Evolutionary conservation across 1,140 invertebrate species (phyloP).

Genomic region (Lepidurus couesii): DNA sequence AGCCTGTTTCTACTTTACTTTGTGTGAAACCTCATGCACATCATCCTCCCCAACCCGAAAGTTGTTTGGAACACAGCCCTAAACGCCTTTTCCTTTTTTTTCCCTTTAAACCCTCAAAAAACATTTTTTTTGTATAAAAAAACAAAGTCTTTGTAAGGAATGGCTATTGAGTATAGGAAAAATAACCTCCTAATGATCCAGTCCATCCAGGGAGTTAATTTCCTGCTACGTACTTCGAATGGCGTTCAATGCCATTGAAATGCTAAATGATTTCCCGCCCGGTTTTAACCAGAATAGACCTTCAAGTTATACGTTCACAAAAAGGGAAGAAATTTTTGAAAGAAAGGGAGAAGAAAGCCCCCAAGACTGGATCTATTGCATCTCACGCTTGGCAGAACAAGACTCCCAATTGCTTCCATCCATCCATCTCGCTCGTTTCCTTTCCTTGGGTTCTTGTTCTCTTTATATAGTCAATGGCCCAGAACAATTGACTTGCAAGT

Average conservation of each 20-base stretch:
- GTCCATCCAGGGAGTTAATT: background rate
- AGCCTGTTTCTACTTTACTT: constrained; percentile 19
- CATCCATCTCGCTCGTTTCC: constrained; percentile 20
- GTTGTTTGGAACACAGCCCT: constrained; percentile 14
- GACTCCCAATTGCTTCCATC: constrained; percentile 18
- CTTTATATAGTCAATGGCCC: constrained; percentile 22
- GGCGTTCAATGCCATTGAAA: background rate
- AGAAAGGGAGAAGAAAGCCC: background rate
- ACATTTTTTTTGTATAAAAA: no score
- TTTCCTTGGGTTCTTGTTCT: constrained; percentile 2
- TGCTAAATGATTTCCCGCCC: background rate
- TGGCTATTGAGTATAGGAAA: background rate
- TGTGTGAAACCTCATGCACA: constrained; percentile 21
- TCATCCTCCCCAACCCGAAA: background rate
- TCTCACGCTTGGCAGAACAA: constrained; percentile 17
- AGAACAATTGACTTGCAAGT: constrained; percentile 19
- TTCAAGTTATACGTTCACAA: background rate
- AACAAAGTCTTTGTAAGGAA: background rate
- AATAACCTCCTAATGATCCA: background rate
- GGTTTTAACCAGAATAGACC: background rate
- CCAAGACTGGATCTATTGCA: constrained; percentile 4
- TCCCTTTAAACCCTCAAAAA: background rate
- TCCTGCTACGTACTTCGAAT: background rate
- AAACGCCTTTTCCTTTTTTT: background rate
- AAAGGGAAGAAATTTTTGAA: background rate